Evolutionary conservation across 2,888 invertebrate species (phyloP).

Genomic region (Cheilosia scutellata): DNA sequence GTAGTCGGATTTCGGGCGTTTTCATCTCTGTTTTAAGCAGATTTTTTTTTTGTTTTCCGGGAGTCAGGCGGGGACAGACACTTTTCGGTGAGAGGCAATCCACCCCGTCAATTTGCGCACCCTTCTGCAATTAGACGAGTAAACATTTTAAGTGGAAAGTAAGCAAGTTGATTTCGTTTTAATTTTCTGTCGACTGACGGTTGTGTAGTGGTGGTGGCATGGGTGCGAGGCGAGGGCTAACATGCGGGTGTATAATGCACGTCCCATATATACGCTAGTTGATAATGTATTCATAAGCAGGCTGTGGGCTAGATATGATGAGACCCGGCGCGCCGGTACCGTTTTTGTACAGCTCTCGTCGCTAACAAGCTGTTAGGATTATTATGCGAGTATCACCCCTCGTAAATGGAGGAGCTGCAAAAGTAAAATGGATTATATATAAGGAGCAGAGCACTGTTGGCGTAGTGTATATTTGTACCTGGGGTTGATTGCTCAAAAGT

Average conservation of each 20-base stretch:
- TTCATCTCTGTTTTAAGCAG: slow-evolving; percentile 61
- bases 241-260: slow-evolving; percentile 17
- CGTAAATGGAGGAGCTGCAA: slow-evolving; percentile 66
- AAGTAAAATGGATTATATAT: slow-evolving; percentile 64
- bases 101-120: slow-evolving; percentile 70
- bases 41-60: slow-evolving; percentile 7
- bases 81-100: slow-evolving; percentile 13
- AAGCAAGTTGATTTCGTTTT: slow-evolving; percentile 76
- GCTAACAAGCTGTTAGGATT: slow-evolving; percentile 72
- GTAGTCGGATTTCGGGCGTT: slow-evolving; percentile 68
- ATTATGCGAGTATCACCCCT: slow-evolving; percentile 59
- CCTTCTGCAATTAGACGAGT: slow-evolving; percentile 76
- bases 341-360: slow-evolving; percentile 43
- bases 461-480: slow-evolving; percentile 4
- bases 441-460: slow-evolving; percentile 4
- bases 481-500: slow-evolving; percentile 70
- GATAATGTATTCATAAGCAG: slow-evolving; percentile 74
- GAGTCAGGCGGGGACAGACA: slow-evolving; percentile 9
- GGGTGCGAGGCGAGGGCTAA: neutral
- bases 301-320: slow-evolving; percentile 67
- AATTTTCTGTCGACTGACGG: slow-evolving; percentile 68
- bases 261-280: slow-evolving; percentile 51
- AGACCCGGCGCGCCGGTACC: slow-evolving; percentile 44
- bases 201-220: slow-evolving; percentile 18
- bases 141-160: slow-evolving; percentile 76